A percentile compares a stretch with the other conserved stretches of the same genome.
phyloP scores from a whole-genome alignment of 2,113 vertebrate species.

The Heterotilapia buettikoferi region DNA sequence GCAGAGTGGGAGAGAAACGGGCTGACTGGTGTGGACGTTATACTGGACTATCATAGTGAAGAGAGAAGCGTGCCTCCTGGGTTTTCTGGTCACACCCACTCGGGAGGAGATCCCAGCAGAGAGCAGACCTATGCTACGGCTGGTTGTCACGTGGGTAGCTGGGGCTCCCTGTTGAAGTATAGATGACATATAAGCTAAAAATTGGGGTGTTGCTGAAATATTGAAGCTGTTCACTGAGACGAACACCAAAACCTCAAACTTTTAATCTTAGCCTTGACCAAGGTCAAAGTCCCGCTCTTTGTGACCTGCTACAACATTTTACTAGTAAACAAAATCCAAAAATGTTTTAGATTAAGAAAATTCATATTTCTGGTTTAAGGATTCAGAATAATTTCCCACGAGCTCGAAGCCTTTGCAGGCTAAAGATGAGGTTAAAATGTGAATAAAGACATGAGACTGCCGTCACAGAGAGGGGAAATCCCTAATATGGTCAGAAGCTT shows the following conservation, averaged over 20 bases:
- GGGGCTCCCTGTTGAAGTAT: neutral
- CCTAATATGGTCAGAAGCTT: neutral
- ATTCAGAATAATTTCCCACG: neutral
- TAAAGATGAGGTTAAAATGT: neutral
- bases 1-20: neutral
- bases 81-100: neutral
- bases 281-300: neutral
- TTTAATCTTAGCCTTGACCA: neutral
- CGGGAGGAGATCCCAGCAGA: neutral
- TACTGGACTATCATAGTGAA: neutral
- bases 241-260: neutral
- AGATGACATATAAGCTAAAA: neutral
- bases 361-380: neutral
- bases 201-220: neutral
- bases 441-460: neutral
- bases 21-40: neutral
- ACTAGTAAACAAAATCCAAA: neutral
- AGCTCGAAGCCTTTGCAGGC: fast-evolving
- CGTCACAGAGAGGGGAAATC: neutral
- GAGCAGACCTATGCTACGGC: neutral
- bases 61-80: neutral
- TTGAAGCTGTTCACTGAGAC: neutral
- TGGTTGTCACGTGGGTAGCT: neutral
- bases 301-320: neutral
- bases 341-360: neutral